Evolutionary conservation across 2,113 vertebrate genomes (phyloP).

Genomic region (Dissostichus mawsoni): DNA sequence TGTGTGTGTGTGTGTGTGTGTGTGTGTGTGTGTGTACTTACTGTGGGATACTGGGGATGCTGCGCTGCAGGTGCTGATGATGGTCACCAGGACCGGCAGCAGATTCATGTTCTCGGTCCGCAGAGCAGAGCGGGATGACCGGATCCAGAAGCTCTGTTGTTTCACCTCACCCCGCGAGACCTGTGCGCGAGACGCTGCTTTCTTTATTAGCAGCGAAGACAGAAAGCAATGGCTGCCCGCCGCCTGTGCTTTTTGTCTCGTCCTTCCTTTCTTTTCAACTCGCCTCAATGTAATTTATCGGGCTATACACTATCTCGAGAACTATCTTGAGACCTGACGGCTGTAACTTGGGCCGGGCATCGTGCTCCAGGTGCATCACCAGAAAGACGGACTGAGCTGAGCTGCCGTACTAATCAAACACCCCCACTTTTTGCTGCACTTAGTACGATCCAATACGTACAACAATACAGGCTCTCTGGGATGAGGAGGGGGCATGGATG

Average conservation of each 20-base stretch:
- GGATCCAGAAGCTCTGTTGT: constrained; percentile 32
- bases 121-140: background rate
- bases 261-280: background rate
- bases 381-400: constrained; percentile 18
- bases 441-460: constrained; percentile 63
- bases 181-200: constrained; percentile 7
- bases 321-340: background rate
- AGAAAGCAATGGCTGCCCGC: constrained; percentile 13
- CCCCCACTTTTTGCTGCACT: constrained; percentile 41
- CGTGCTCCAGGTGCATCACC: constrained; percentile 53
- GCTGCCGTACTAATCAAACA: constrained; percentile 15
- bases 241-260: background rate
- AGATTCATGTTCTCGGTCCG: background rate
- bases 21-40: constrained; percentile 58
- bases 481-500: background rate
- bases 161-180: background rate
- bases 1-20: constrained; percentile 7
- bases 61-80: constrained; percentile 48
- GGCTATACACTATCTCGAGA: background rate
- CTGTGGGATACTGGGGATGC: constrained; percentile 59
- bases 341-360: constrained; percentile 12
- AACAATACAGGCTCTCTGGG: constrained; percentile 27
- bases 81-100: constrained; percentile 53
- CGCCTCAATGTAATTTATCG: background rate
- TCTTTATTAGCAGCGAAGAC: constrained; percentile 25